Conservation (phyloP, 2,888 invertebrate species). For the Baccha elongata region DNA sequence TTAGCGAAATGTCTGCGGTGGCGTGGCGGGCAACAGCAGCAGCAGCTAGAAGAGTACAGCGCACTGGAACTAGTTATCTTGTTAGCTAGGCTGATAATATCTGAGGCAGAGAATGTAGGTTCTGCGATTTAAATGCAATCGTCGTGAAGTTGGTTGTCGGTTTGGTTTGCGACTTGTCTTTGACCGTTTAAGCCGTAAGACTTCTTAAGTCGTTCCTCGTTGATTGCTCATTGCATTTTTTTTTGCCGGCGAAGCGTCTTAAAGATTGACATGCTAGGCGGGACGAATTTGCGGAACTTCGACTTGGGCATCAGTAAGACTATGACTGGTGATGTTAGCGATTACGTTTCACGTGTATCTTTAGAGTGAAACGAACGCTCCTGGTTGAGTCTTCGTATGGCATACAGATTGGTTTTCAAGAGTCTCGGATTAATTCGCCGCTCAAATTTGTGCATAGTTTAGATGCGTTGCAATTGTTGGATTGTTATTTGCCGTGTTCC, state of each 20-base stretch:
- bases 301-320: slow-evolving; percentile 2
- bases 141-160: slow-evolving; percentile 29
- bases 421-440: slow-evolving; percentile 56
- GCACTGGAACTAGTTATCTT: slow-evolving; percentile 66
- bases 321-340: slow-evolving; percentile 3
- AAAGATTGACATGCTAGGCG: slow-evolving; percentile 53
- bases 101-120: slow-evolving; percentile 46
- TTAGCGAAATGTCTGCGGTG: slow-evolving; percentile 78
- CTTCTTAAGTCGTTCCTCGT: slow-evolving; percentile 67
- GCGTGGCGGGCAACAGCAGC: slow-evolving; percentile 40
- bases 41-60: slow-evolving; percentile 64
- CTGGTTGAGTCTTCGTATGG: neutral
- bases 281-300: slow-evolving; percentile 23
- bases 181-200: slow-evolving; percentile 65
- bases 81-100: slow-evolving; percentile 40
- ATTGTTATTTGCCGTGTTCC: slow-evolving; percentile 35
- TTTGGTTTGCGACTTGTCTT: slow-evolving; percentile 37
- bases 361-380: neutral
- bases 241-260: slow-evolving; percentile 68
- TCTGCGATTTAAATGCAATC: slow-evolving; percentile 33
- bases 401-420: slow-evolving; percentile 20
- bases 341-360: slow-evolving; percentile 42
- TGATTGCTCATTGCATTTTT: slow-evolving; percentile 73
- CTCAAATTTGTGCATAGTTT: slow-evolving; percentile 9
- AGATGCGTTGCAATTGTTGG: slow-evolving; percentile 41